Percentiles rank a stretch among this genome's conserved stretches.
Conservation (phyloP, 2,797 vertebrate species). For the Gallinago stenura region DNA sequence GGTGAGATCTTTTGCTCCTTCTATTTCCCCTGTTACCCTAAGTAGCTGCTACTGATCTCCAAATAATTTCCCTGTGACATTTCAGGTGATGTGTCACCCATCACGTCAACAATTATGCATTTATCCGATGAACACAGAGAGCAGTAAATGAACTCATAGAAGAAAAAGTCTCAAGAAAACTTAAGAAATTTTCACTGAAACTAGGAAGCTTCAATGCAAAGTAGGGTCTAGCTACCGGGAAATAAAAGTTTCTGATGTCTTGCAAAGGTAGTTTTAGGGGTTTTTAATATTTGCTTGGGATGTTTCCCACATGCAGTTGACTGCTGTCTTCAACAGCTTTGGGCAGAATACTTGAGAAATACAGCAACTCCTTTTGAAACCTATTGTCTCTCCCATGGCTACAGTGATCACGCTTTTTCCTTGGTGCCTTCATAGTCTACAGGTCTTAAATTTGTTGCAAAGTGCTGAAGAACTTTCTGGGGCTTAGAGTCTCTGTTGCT, state of each 20-base stretch:
- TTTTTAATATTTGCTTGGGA: background rate
- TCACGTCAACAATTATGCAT: background rate
- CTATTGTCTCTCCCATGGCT: accelerated
- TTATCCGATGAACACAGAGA: background rate
- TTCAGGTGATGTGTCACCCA: background rate
- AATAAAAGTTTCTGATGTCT: background rate
- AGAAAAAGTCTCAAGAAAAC: background rate
- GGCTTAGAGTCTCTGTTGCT: background rate
- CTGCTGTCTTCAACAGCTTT: background rate
- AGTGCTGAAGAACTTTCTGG: background rate
- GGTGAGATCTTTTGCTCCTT: background rate
- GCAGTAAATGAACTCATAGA: background rate
- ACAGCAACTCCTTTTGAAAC: background rate
- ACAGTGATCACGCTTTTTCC: background rate
- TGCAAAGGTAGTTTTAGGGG: background rate
- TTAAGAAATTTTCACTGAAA: background rate
- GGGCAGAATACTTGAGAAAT: background rate
- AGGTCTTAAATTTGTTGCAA: background rate
- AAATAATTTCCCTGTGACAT: background rate
- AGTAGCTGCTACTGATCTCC: background rate
- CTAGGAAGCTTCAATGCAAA: background rate
- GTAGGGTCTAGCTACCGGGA: background rate
- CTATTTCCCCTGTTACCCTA: background rate
- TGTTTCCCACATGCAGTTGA: background rate
- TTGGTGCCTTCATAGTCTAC: background rate